Evolutionary conservation across 92 coral and sea anemone species (phyloP).

Genomic region (Scolanthus callimorphus): DNA sequence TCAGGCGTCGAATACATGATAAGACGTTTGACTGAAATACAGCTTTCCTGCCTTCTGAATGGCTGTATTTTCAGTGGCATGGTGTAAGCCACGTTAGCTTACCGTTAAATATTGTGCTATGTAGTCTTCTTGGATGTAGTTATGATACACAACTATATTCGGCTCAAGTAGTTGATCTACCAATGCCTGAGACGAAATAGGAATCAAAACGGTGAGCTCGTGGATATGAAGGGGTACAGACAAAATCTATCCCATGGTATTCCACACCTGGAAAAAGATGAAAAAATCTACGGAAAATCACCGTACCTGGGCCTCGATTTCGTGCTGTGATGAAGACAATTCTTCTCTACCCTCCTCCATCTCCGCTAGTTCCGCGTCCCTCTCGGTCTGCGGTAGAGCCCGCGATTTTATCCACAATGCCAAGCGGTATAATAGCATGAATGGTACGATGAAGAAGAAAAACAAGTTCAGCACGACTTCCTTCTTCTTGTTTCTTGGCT

Average conservation of each 20-base stretch:
- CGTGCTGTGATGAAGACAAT: background rate
- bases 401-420: conserved; percentile 33
- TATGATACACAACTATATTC: conserved; percentile 54
- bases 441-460: conserved; percentile 75
- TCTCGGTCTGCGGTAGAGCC: background rate
- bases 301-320: background rate
- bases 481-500: conserved; percentile 75
- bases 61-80: no score
- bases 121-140: conserved; percentile 33
- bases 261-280: background rate
- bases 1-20: no score
- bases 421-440: conserved; percentile 34
- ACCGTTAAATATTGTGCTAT: conserved; percentile 63
- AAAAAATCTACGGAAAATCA: background rate
- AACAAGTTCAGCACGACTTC: conserved; percentile 73
- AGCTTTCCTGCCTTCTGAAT: no score
- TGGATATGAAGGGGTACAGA: no score
- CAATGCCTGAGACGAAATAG: no score
- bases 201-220: no score
- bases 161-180: conserved; percentile 21
- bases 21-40: no score
- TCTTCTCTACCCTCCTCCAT: conserved; percentile 1
- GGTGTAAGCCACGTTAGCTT: no score
- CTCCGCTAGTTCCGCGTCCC: background rate
- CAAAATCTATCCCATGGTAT: background rate